Evolutionary conservation across 2,797 vertebrate genomes (phyloP).

Genomic region (Furcifer pardalis): DNA sequence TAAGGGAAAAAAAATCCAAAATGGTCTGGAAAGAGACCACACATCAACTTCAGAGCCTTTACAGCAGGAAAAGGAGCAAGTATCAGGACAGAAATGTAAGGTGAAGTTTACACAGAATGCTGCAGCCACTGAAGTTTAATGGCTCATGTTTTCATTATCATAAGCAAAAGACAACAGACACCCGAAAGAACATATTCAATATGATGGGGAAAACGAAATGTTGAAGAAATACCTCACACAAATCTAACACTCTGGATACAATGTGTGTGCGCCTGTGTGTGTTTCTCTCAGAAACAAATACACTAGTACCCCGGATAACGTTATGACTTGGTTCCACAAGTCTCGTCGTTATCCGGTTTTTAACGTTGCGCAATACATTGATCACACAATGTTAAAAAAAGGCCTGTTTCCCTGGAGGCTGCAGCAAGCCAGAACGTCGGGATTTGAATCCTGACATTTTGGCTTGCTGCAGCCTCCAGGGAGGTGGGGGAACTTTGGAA

Average conservation of each 20-base stretch:
- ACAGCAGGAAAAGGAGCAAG: not conserved
- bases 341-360: too few relatives aligned
- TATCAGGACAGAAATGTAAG: not conserved
- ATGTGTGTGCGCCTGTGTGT: slow-evolving; percentile 19
- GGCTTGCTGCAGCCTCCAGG: too few relatives aligned
- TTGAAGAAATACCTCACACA: slow-evolving; percentile 18
- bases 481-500: too few relatives aligned
- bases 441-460: too few relatives aligned
- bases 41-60: not conserved
- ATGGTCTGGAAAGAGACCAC: not conserved
- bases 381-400: too few relatives aligned
- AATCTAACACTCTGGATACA: not conserved
- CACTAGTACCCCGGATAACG: too few relatives aligned
- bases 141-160: not conserved
- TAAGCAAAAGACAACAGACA: not conserved
- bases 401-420: too few relatives aligned
- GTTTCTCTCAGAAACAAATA: not conserved
- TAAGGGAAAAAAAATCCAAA: slow-evolving; percentile 1
- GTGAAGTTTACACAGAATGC: not conserved
- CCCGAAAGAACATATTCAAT: not conserved
- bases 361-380: too few relatives aligned
- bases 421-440: too few relatives aligned
- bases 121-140: not conserved
- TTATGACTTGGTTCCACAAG: too few relatives aligned
- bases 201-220: not conserved